These are phyloP conservation scores for Macrosiphum euphorbiae DNA, from an alignment of 2,888 invertebrate species.

Conservation along the genomic window DNA sequence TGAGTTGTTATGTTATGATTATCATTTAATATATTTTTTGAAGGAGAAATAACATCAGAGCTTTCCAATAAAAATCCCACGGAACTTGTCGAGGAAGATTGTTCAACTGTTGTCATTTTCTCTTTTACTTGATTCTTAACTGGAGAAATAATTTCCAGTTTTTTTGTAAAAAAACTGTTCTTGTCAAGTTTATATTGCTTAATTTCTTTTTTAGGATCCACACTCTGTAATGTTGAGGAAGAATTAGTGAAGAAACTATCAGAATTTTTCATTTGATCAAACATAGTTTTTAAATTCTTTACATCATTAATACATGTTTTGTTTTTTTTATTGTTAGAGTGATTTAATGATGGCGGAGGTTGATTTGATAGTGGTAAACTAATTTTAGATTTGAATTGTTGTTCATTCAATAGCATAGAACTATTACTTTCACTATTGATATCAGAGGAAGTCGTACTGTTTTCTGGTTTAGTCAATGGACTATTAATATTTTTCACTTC, in stretches of 20 bases:
- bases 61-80: background rate
- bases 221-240: background rate
- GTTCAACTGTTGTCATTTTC: background rate
- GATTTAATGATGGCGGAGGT: background rate
- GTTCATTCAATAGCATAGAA: background rate
- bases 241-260: background rate
- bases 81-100: background rate
- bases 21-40: constrained; percentile 24
- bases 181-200: background rate
- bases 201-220: background rate
- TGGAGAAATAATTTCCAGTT: constrained; percentile 32
- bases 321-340: background rate
- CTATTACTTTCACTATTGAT: background rate
- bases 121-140: constrained; percentile 26
- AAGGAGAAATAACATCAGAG: background rate
- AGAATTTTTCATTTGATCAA: constrained; percentile 19
- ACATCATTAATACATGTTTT: background rate
- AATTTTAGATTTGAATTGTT: background rate
- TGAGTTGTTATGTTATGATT: background rate
- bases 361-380: background rate
- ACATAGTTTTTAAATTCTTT: constrained; percentile 43
- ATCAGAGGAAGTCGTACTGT: background rate
- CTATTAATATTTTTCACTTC: background rate
- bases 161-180: constrained; percentile 50
- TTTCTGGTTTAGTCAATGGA: background rate